These are phyloP conservation scores for Microctonus aethiopoides DNA, from an alignment of 2,888 invertebrate genomes.

Conservation along the genomic window DNA sequence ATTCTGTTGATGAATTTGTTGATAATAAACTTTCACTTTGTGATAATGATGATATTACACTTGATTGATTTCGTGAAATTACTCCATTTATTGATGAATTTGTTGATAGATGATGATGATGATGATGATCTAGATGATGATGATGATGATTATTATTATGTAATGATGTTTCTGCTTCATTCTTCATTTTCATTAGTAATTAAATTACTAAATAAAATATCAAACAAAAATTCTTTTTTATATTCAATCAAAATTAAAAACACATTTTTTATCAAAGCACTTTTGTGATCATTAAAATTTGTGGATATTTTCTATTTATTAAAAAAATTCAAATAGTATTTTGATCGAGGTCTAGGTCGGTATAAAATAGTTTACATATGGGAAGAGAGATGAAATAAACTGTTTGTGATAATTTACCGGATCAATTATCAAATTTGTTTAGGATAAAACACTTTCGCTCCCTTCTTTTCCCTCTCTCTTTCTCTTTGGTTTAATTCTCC, in stretches of 20 bases:
- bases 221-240: too few species aligned
- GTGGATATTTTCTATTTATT: background rate
- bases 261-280: background rate
- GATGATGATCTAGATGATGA: background rate
- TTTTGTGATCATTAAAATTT: too few species aligned
- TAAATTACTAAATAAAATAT: background rate
- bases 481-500: background rate
- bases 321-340: background rate
- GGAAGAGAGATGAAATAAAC: constrained; percentile 40
- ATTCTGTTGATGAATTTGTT: constrained; percentile 29
- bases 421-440: constrained; percentile 48
- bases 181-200: constrained; percentile 60
- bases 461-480: background rate
- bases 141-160: constrained; percentile 42
- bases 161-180: constrained; percentile 52
- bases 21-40: constrained; percentile 25
- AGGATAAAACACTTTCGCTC: constrained; percentile 13
- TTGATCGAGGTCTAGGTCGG: constrained; percentile 1
- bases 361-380: constrained; percentile 16
- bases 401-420: constrained; percentile 45
- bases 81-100: constrained; percentile 18
- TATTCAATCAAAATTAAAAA: too few species aligned
- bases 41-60: constrained; percentile 32
- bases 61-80: constrained; percentile 29
- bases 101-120: constrained; percentile 28